Evolutionary conservation across 2,113 vertebrate species (phyloP).

Genomic region (Ahaetulla prasina): DNA sequence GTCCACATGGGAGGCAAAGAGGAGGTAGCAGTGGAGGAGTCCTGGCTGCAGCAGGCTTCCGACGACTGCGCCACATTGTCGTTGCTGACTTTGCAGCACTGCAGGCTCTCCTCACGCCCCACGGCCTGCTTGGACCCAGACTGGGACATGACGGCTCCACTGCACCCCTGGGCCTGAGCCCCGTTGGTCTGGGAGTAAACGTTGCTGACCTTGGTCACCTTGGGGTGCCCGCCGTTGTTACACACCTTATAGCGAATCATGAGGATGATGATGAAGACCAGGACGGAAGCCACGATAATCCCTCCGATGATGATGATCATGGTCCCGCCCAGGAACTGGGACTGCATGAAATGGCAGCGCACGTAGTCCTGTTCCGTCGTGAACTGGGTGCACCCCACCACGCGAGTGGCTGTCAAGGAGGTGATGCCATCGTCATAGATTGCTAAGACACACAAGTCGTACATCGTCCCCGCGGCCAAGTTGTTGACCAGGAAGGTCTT

Average conservation of each 20-base stretch:
- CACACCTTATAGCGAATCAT: constrained; percentile 99
- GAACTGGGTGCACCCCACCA: constrained; percentile 96
- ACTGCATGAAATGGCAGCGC: constrained; percentile 98
- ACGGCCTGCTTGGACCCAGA: constrained; percentile 86
- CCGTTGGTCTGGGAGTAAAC: constrained; percentile 96
- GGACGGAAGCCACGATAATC: constrained; percentile 95
- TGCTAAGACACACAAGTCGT: constrained; percentile 95
- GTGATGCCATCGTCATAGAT: constrained; percentile 97
- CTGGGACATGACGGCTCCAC: constrained; percentile 69
- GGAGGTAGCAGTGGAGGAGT: constrained; percentile 82
- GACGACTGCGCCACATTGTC: constrained; percentile 70
- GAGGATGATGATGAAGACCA: constrained; percentile 98
- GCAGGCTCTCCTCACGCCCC: constrained; percentile 76
- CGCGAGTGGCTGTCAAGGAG: constrained; percentile 91
- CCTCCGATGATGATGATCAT: constrained; percentile 99
- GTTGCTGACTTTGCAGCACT: constrained; percentile 71
- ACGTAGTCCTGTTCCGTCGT: constrained; percentile 95
- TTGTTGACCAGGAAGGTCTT: constrained; percentile 98
- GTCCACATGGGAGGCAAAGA: constrained; percentile 80
- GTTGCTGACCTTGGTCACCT: constrained; percentile 86
- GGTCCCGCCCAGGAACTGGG: constrained; percentile 96
- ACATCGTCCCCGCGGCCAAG: constrained; percentile 88
- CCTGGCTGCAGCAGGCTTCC: constrained; percentile 76
- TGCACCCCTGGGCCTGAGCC: constrained; percentile 82
- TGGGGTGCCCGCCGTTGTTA: constrained; percentile 82